These are phyloP conservation scores for Hoplostethus atlanticus DNA, from an alignment of 2,797 vertebrate species.

Conservation along the genomic window DNA sequence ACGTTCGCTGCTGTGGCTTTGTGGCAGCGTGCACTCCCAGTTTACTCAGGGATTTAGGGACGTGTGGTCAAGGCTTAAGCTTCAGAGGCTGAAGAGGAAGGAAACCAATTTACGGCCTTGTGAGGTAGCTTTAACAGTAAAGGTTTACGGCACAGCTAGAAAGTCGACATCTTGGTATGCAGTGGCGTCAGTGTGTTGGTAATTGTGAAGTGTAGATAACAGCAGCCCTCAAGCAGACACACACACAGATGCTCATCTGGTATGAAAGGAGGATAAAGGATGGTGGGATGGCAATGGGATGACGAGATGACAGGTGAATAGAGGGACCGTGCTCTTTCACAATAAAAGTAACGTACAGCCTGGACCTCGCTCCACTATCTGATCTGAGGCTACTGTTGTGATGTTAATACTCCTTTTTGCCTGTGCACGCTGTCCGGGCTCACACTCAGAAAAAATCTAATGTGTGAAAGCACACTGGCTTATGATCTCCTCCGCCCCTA, in stretches of 20 bases:
- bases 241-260: slow-evolving; percentile 15
- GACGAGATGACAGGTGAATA: slow-evolving; percentile 60
- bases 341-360: slow-evolving; percentile 15
- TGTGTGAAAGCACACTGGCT: slow-evolving; percentile 19
- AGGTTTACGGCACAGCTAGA: slow-evolving; percentile 5
- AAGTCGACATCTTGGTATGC: background rate
- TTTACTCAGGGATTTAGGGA: slow-evolving; percentile 45
- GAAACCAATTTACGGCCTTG: slow-evolving; percentile 48
- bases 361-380: background rate
- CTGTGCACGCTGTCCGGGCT: slow-evolving; percentile 17
- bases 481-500: slow-evolving; percentile 32
- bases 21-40: slow-evolving; percentile 37
- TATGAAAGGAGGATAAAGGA: slow-evolving; percentile 19
- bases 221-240: slow-evolving; percentile 9
- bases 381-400: slow-evolving; percentile 38
- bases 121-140: too few species aligned
- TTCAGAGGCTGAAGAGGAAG: slow-evolving; percentile 34
- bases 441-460: slow-evolving; percentile 32
- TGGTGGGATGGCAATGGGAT: slow-evolving; percentile 28
- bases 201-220: slow-evolving; percentile 4
- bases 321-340: slow-evolving; percentile 45
- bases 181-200: background rate
- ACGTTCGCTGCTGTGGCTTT: slow-evolving; percentile 27
- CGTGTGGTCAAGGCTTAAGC: slow-evolving; percentile 58
- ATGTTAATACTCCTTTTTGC: slow-evolving; percentile 52